These are phyloP conservation scores for Misgurnus anguillicaudatus DNA, from an alignment of 2,113 vertebrate genomes.

Conservation along the genomic window DNA sequence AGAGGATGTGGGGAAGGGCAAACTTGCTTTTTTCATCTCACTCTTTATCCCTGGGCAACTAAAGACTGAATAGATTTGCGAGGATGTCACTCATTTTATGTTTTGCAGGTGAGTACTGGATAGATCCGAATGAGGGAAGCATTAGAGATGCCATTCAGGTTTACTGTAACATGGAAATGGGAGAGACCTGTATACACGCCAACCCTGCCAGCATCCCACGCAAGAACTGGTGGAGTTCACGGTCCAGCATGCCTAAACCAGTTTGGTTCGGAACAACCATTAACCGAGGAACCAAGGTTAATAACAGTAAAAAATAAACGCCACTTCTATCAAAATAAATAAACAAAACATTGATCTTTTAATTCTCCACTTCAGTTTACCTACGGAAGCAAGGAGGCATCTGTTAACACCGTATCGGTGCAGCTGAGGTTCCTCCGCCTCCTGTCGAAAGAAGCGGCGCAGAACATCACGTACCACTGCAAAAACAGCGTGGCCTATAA, in stretches of 20 bases:
- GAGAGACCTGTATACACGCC: conserved; percentile 92
- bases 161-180: conserved; percentile 93
- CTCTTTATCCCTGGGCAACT: not conserved
- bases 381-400: conserved; percentile 82
- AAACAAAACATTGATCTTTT: not conserved
- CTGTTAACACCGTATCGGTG: conserved; percentile 81
- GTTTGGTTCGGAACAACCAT: conserved; percentile 92
- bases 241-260: conserved; percentile 74
- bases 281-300: conserved; percentile 87
- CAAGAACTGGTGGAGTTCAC: conserved; percentile 90
- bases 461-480: conserved; percentile 93
- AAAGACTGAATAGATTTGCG: not conserved
- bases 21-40: not conserved
- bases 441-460: conserved; percentile 90
- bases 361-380: conserved; percentile 76
- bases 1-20: no score
- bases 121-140: conserved; percentile 96
- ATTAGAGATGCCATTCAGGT: conserved; percentile 92
- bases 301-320: not conserved
- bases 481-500: conserved; percentile 90
- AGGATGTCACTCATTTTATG: not conserved
- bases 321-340: not conserved
- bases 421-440: conserved; percentile 93
- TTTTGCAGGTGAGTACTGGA: conserved; percentile 89
- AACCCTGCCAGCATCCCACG: conserved; percentile 82